Evolutionary conservation across 1,140 invertebrate species (phyloP).

Genomic region (Galleria mellonella): DNA sequence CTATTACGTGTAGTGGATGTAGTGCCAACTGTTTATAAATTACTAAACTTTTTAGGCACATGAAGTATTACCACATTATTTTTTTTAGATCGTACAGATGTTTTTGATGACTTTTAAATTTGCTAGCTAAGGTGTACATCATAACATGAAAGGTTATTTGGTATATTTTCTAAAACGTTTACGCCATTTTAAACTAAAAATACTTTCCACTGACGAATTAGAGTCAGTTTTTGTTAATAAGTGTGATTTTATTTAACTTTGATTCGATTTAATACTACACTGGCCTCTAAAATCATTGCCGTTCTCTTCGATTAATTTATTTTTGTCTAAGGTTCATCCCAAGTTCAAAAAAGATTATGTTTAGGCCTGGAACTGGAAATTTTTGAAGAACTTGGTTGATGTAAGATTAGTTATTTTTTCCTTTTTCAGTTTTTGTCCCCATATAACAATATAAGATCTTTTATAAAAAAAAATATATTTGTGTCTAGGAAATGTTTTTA

Average conservation of each 20-base stretch:
- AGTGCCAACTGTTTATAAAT: slow-evolving; percentile 7
- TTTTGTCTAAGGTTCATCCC: no score
- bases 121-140: slow-evolving; percentile 17
- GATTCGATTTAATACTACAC: slow-evolving; percentile 19
- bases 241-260: slow-evolving; percentile 29
- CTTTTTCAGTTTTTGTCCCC: slow-evolving; percentile 6
- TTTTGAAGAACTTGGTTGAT: no score
- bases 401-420: neutral
- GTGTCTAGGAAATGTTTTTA: slow-evolving; percentile 1
- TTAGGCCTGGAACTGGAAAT: no score
- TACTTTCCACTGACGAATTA: slow-evolving; percentile 17
- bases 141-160: slow-evolving; percentile 15
- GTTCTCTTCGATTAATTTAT: no score
- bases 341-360: no score
- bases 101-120: slow-evolving; percentile 20
- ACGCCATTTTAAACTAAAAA: slow-evolving; percentile 16
- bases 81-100: slow-evolving; percentile 3
- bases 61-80: slow-evolving; percentile 22
- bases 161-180: slow-evolving; percentile 3
- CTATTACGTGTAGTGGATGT: slow-evolving; percentile 3
- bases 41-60: slow-evolving; percentile 17
- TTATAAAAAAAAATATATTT: slow-evolving; percentile 2
- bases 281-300: slow-evolving; percentile 19
- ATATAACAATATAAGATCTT: slow-evolving; percentile 12
- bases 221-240: slow-evolving; percentile 22